phyloP scores from a whole-genome alignment of 2,888 invertebrate genomes.

The Catocala fraxini region DNA sequence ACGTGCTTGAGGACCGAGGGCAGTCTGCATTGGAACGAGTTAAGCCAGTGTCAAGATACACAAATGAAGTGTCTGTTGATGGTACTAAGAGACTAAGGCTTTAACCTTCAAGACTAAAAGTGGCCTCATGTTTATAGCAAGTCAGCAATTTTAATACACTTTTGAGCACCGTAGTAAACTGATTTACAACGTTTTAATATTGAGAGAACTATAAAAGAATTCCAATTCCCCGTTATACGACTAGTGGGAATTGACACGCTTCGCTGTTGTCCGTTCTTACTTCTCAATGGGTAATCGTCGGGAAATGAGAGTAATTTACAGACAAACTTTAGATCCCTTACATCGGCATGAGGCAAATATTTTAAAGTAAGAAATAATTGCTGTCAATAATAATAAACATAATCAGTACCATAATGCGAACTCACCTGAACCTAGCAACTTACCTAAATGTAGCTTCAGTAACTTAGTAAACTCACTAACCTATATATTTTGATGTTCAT shows the following conservation, averaged over 20 bases:
- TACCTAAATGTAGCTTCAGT: too few relatives aligned
- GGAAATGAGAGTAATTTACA: background rate
- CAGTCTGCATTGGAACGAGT: slow-evolving; percentile 48
- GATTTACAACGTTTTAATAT: slow-evolving; percentile 25
- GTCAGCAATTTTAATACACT: slow-evolving; percentile 14
- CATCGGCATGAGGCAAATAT: too few relatives aligned
- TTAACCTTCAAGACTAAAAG: slow-evolving; percentile 17
- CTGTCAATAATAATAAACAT: too few relatives aligned
- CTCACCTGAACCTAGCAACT: too few relatives aligned
- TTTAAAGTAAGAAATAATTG: too few relatives aligned
- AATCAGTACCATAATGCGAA: too few relatives aligned
- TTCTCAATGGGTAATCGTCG: background rate
- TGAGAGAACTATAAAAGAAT: slow-evolving; percentile 23
- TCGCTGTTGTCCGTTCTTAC: slow-evolving; percentile 1
- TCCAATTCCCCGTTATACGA: slow-evolving; percentile 25
- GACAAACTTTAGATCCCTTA: background rate
- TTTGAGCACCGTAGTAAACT: slow-evolving; percentile 33
- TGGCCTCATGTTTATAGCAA: slow-evolving; percentile 14
- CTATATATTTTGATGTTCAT: too few relatives aligned
- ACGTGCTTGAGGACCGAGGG: slow-evolving; percentile 66
- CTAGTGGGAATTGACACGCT: slow-evolving; percentile 13
- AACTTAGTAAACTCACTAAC: too few relatives aligned
- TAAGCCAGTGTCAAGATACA: slow-evolving; percentile 50
- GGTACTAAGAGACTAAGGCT: slow-evolving; percentile 20
- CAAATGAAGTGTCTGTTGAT: slow-evolving; percentile 37